Evolutionary conservation across 2,113 vertebrate species (phyloP).

Genomic region (Rhodinocichla rosea): DNA sequence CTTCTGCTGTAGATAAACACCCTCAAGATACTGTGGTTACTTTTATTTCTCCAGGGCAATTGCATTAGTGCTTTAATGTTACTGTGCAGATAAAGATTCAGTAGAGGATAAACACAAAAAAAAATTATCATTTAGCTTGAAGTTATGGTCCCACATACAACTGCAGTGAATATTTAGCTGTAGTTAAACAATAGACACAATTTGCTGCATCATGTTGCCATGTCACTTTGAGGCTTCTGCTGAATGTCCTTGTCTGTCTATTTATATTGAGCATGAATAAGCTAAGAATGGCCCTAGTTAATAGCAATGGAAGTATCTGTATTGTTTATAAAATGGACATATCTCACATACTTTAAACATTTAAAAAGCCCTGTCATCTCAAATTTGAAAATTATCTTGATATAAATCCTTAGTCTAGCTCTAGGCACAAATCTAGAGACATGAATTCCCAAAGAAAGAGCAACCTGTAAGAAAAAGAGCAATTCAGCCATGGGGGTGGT

Average conservation of each 20-base stretch:
- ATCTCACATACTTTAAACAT: not conserved
- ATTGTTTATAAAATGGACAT: not conserved
- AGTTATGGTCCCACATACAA: not conserved
- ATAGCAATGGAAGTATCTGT: not conserved
- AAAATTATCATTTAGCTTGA: not conserved
- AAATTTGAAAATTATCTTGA: not conserved
- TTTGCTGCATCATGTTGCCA: not conserved
- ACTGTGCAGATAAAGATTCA: not conserved
- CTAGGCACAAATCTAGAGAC: not conserved
- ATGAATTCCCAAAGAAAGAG: not conserved
- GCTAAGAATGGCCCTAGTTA: not conserved
- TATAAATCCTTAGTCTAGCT: not conserved
- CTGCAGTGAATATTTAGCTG: not conserved
- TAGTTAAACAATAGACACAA: not conserved
- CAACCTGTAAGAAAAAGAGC: not conserved
- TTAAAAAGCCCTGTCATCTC: not conserved
- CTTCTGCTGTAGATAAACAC: conserved; percentile 5
- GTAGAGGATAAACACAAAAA: not conserved
- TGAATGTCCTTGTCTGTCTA: not conserved
- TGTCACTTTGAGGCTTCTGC: not conserved
- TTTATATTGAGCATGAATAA: not conserved
- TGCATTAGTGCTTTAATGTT: conserved; percentile 9
- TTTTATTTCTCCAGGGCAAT: not conserved
- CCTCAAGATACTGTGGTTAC: not conserved
- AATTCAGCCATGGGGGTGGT: not conserved